Evolutionary conservation across 1,140 invertebrate genomes (phyloP).

Genomic region (Doryteuthis pealeii): DNA sequence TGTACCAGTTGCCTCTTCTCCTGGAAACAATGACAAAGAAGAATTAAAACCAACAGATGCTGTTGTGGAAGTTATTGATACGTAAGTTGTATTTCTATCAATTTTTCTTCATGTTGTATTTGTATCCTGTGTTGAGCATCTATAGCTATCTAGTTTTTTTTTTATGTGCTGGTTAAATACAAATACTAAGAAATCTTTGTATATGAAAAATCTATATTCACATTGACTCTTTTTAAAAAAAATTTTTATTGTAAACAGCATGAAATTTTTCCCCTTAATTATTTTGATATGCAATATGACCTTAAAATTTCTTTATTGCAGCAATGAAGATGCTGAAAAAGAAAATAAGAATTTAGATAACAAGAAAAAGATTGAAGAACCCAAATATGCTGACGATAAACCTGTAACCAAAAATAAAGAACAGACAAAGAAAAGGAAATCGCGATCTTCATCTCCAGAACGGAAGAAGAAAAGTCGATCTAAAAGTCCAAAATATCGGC

Average conservation of each 20-base stretch:
- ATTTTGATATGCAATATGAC: too few relatives aligned
- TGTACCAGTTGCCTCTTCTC: not conserved
- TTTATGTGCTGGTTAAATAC: too few relatives aligned
- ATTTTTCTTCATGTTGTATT: too few relatives aligned
- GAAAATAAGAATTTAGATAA: conserved; percentile 10
- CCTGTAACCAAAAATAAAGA: not conserved
- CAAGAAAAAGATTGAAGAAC: not conserved
- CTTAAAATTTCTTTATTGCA: not conserved
- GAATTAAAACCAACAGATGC: not conserved
- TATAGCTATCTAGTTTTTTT: too few relatives aligned
- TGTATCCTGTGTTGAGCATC: too few relatives aligned
- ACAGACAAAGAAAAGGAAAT: not conserved
- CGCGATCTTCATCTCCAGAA: conserved; percentile 1
- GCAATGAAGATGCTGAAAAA: conserved; percentile 10
- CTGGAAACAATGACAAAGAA: not conserved
- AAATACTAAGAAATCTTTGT: too few relatives aligned
- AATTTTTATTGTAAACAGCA: too few relatives aligned
- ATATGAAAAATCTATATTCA: too few relatives aligned
- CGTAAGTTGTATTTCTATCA: not conserved
- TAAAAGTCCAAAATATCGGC: conserved; percentile 11
- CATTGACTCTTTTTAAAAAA: too few relatives aligned
- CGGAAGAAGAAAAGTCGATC: not conserved
- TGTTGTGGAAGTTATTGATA: not conserved
- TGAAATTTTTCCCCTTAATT: too few relatives aligned
- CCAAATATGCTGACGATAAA: not conserved